Conservation (phyloP, 2,888 invertebrate genomes). For the Plebejus argus region DNA sequence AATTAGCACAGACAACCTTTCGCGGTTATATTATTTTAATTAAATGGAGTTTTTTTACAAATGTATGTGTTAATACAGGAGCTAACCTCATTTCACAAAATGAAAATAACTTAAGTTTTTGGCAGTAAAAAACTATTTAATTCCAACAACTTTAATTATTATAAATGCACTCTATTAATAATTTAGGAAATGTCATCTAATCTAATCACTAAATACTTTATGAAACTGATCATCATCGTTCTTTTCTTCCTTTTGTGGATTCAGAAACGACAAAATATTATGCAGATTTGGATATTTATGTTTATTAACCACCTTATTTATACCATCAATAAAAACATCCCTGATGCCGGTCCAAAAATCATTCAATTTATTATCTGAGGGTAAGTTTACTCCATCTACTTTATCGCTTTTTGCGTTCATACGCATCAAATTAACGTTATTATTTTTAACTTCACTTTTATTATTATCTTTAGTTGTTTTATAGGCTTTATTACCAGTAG, state of each 20-base stretch:
- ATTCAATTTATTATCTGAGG: constrained; percentile 45
- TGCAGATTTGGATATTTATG: constrained; percentile 41
- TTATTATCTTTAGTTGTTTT: constrained; percentile 40
- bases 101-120: not conserved
- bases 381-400: constrained; percentile 36
- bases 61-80: too few species aligned
- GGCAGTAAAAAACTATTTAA: not conserved
- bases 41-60: too few species aligned
- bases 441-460: constrained; percentile 39
- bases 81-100: too few species aligned
- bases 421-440: constrained; percentile 49
- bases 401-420: constrained; percentile 51
- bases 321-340: constrained; percentile 49
- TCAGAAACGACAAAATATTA: constrained; percentile 41
- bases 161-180: constrained; percentile 8
- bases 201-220: constrained; percentile 39
- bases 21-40: too few species aligned
- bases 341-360: constrained; percentile 50
- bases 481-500: constrained; percentile 35
- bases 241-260: constrained; percentile 41
- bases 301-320: constrained; percentile 50
- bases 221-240: constrained; percentile 40
- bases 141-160: not conserved
- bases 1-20: too few species aligned
- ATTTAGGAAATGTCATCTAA: not conserved